Base-by-base conservation (phyloP, 2,797 vertebrate genomes). In the Enteromius treurensis region DNA sequence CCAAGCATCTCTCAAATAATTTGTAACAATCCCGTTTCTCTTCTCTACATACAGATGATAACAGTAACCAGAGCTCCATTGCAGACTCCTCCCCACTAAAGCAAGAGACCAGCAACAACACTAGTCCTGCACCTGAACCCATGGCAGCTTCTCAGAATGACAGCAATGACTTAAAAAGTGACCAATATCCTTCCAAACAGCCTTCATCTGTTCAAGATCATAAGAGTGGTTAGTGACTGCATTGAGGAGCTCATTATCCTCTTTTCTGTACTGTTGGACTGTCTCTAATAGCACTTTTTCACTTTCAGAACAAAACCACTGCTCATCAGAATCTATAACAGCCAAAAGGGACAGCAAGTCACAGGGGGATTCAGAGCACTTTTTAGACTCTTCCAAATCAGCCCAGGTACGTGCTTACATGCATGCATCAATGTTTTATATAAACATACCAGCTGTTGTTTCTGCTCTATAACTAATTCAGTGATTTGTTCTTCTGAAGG, bases 1-100 rank as follows among this genome's bases (percentile, higher is more conserved):
- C 60, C 13, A 49, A 64, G 26, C 21, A 74, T 62, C 13, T 13
- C 23, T 60, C 34, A 26, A 55, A 60, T 77, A 2, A 4, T 69
- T 77, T 40, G 2, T 15, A 62, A 77, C 29, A 40, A 53, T 67
- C 60, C 5, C 11, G 29, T 75, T 65, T 80, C 68, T 82, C 60
- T 79, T 75, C 32, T 75, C 71, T 3, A 58, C 58, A 10, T 47
- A n/a, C 90, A 99, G 98, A 99, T 85, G 98, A 99, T 87, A 99
- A 99, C 90, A 99, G 98, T 95, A 99, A 99, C 94, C 97, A 99
- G 96, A 99, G 98, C 91, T 99, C 98, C 89, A 98, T 99, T 88
- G 98, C 97, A 4, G 98, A 99, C 86, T 98, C 97, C 26, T 99
- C 98, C 26, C 97, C 98, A 9, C 95, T 99, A 88, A 99, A 99